Conservation (phyloP, 2,888 invertebrate species). For the Cantharis rufa region DNA sequence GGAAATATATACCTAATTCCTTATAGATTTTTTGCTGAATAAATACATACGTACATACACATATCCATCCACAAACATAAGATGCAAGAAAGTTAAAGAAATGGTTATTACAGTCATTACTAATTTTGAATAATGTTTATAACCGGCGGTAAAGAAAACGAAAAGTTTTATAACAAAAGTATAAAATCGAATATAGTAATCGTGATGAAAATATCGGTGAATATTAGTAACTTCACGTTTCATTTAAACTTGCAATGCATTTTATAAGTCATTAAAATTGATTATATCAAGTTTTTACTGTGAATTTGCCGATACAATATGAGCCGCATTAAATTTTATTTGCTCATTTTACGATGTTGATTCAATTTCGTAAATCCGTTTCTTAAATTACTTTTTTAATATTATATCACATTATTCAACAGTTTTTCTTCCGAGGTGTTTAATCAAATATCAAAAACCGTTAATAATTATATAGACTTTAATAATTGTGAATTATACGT, state of each 20-base stretch:
- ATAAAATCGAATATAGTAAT: not conserved
- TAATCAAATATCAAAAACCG: not conserved
- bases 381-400: not conserved
- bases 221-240: not conserved
- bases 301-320: not conserved
- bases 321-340: not conserved
- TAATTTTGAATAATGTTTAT: not conserved
- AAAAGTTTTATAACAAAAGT: not conserved
- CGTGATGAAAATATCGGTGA: not conserved
- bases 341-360: not conserved
- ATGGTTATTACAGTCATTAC: not conserved
- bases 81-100: not conserved
- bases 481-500: not conserved
- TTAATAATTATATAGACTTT: not conserved
- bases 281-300: not conserved
- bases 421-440: not conserved
- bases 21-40: constrained; percentile 5
- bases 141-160: not conserved
- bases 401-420: not conserved
- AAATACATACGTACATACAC: not conserved
- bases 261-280: not conserved
- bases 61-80: not conserved
- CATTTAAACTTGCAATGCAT: not conserved
- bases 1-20: constrained; percentile 26
- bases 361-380: not conserved